Conservation (phyloP, 1,140 invertebrate species). For the Bombyx mori region DNA sequence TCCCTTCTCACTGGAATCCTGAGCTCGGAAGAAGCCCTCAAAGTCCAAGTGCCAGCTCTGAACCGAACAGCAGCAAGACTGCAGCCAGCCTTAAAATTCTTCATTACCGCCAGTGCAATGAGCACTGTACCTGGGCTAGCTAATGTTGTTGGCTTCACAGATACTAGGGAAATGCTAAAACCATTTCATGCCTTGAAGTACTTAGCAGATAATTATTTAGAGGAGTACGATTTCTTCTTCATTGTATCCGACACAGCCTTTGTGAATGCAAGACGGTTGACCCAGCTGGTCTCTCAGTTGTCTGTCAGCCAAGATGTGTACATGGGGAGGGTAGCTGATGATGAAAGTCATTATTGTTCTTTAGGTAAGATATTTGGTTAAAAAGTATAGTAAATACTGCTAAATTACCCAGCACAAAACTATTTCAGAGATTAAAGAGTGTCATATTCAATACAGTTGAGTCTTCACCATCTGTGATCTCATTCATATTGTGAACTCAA, state of each 20-base stretch:
- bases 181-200: constrained; percentile 92
- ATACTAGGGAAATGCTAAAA: constrained; percentile 79
- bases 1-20: constrained; percentile 90
- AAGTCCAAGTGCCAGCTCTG: constrained; percentile 79
- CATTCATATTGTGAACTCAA: too few species aligned
- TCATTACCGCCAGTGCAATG: constrained; percentile 77
- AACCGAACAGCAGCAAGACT: constrained; percentile 86
- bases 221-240: constrained; percentile 93
- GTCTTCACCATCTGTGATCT: too few species aligned
- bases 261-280: constrained; percentile 80
- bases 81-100: constrained; percentile 84
- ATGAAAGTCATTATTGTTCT: constrained; percentile 74
- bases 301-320: constrained; percentile 88
- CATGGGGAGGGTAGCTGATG: constrained; percentile 73
- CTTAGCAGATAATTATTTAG: constrained; percentile 88
- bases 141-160: constrained; percentile 86
- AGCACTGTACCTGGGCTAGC: constrained; percentile 79
- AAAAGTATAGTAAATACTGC: too few species aligned
- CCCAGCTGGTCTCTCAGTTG: constrained; percentile 79
- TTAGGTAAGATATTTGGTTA: constrained; percentile 67
- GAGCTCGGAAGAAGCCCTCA: constrained; percentile 80
- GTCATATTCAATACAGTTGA: too few species aligned
- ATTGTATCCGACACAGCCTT: constrained; percentile 87
- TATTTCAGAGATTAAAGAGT: too few species aligned
- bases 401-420: too few species aligned